Evolutionary conservation across 1,140 invertebrate genomes (phyloP).

Genomic region (Nebria ingens): DNA sequence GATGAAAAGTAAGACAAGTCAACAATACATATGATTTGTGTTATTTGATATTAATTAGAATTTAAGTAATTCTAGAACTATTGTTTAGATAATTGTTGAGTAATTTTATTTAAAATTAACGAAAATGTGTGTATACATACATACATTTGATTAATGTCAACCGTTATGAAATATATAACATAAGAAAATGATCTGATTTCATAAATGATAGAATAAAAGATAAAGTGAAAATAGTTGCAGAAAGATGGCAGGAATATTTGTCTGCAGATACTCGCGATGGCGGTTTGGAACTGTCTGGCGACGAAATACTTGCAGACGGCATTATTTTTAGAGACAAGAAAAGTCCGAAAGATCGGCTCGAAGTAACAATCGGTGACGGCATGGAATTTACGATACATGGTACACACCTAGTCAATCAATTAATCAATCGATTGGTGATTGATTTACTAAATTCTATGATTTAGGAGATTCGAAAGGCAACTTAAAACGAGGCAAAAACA

Average conservation of each 20-base stretch:
- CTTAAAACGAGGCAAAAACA: conserved; percentile 31
- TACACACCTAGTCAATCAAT: conserved; percentile 35
- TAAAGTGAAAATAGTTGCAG: conserved; percentile 16
- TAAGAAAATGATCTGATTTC: too few species aligned
- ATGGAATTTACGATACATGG: conserved; percentile 87
- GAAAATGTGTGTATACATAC: too few species aligned
- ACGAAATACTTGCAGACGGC: conserved; percentile 72
- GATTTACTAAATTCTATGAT: conserved; percentile 9
- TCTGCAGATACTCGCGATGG: conserved; percentile 30
- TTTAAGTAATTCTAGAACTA: too few species aligned
- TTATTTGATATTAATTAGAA: too few species aligned
- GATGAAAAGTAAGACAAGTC: too few species aligned
- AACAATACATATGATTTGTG: too few species aligned
- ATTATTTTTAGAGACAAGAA: conserved; percentile 78
- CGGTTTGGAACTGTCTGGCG: conserved; percentile 46
- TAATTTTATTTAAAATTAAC: too few species aligned
- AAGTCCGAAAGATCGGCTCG: conserved; percentile 71
- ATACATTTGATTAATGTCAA: too few species aligned
- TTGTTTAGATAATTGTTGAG: too few species aligned
- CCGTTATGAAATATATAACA: too few species aligned
- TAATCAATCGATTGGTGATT: background rate
- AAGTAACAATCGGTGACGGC: conserved; percentile 81
- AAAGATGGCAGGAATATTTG: conserved; percentile 16
- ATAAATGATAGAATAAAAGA: too few species aligned
- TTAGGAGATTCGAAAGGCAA: conserved; percentile 28